phyloP scores from a whole-genome alignment of 2,113 vertebrate species.

The Barbus barbus region DNA sequence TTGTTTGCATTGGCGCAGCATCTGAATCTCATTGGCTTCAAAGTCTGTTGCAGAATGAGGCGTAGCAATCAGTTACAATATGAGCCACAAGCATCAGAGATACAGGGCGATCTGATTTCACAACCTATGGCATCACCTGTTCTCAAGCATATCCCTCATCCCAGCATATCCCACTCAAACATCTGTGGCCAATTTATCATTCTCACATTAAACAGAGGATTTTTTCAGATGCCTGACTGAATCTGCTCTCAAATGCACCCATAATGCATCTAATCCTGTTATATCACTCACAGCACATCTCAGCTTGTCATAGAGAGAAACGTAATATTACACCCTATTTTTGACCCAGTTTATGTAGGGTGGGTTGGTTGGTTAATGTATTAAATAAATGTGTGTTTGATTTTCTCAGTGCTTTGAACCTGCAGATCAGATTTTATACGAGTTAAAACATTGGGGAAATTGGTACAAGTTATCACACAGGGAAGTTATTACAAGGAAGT shows the following conservation, averaged over 20 bases:
- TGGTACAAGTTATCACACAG: neutral
- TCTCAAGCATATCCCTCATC: neutral
- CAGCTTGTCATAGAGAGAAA: slow-evolving; percentile 52
- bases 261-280: slow-evolving; percentile 11
- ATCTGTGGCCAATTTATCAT: slow-evolving; percentile 50
- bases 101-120: slow-evolving; percentile 53
- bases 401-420: slow-evolving; percentile 52
- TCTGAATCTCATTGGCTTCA: slow-evolving; percentile 36
- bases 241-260: slow-evolving; percentile 32
- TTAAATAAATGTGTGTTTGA: too few relatives aligned
- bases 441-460: neutral
- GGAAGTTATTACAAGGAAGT: too few relatives aligned
- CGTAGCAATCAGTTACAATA: neutral
- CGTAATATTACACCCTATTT: slow-evolving; percentile 46
- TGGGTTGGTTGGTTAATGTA: too few relatives aligned
- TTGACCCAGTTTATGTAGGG: slow-evolving; percentile 27
- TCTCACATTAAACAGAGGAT: slow-evolving; percentile 38
- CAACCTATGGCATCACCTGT: slow-evolving; percentile 47
- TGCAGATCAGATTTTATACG: slow-evolving; percentile 49
- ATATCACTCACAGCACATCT: slow-evolving; percentile 48
- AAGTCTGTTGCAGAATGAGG: slow-evolving; percentile 13
- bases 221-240: slow-evolving; percentile 46
- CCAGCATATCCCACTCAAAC: neutral
- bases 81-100: neutral
- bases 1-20: slow-evolving; percentile 23